Base-by-base conservation (phyloP, 2,888 invertebrate species). In the Candidula unifasciata region DNA sequence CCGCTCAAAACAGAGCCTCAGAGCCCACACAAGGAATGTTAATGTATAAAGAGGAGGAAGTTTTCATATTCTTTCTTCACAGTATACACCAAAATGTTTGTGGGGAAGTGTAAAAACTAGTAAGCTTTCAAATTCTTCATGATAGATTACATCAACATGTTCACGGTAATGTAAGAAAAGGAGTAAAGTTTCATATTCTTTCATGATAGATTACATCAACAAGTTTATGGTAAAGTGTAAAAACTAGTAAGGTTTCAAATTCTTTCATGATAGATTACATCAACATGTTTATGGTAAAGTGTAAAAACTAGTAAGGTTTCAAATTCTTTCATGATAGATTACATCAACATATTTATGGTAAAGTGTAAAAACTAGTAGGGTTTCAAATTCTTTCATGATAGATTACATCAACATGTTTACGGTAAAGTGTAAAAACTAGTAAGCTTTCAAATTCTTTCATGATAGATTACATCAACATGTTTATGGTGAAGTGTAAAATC, bases 381-480 rank as follows among this genome's bases (percentile, higher is more conserved):
- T 18, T n/a, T n/a, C n/a, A n/a, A n/a, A n/a, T n/a, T n/a, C 5
- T 8, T 73, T 13, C 44, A 5, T 37, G 88, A 1, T 88, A 93
- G 93, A 97, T 37, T 98, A 99, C 94, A 99, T 99, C 94, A 99
- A 99, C 95, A 99, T 99, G 99, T 97, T 99, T 91, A 95, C 99
- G 92, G 96, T 97, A 93, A 98, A 97, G 84, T 87, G 86, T 68
- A 27, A 52, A 13, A 16, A 74, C n/a, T 27, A 1, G 2, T n/a
- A 16, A 6, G 27, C 5, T 18, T n/a, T n/a, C n/a, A n/a, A n/a
- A n/a, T n/a, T n/a, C 5, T 8, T 73, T 13, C 44, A 5, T 37
- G 88, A 1, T 88, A 93, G 93, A 97, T 37, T 98, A 99, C 94
- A 99, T 99, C 94, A 99, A 99, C 95, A 99, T 99, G 99, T 97